phyloP scores from a whole-genome alignment of 2,888 invertebrate species.

The Agriotes lineatus region DNA sequence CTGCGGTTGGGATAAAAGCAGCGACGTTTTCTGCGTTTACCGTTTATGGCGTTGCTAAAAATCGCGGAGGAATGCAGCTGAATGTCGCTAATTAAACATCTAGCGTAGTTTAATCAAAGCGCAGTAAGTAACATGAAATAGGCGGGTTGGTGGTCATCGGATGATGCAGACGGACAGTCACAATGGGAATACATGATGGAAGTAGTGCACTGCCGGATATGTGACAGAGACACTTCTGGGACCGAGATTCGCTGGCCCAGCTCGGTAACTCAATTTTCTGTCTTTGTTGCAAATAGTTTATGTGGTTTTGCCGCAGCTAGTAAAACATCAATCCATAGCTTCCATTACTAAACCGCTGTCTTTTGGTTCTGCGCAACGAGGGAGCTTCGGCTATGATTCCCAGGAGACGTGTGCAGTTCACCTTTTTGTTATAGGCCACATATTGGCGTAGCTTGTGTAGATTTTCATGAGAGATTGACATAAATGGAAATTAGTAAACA shows the following conservation, averaged over 20 bases:
- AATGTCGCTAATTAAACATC: constrained; percentile 32
- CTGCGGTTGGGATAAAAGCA: constrained; percentile 28
- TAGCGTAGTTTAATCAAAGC: constrained; percentile 36
- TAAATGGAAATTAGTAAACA: no score
- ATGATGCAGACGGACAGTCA: constrained; percentile 35
- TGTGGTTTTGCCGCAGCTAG: constrained; percentile 20
- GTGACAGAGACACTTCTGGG: constrained; percentile 35
- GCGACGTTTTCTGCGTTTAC: constrained; percentile 18
- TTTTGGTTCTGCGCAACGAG: no score
- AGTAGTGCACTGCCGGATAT: constrained; percentile 33
- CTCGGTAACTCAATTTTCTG: constrained; percentile 33
- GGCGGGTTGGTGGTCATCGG: constrained; percentile 35
- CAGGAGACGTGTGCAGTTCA: no score
- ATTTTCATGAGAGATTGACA: no score
- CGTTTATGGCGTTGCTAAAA: constrained; percentile 23
- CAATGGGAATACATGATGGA: constrained; percentile 35
- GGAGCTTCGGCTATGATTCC: no score
- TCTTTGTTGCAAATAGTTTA: constrained; percentile 34
- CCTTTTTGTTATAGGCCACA: no score
- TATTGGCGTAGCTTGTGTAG: no score
- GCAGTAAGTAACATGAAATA: constrained; percentile 36
- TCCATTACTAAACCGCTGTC: constrained; percentile 20
- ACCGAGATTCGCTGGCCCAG: constrained; percentile 17
- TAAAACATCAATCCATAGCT: constrained; percentile 26
- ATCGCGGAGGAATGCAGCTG: constrained; percentile 19